Base-by-base conservation (phyloP, 2,888 invertebrate genomes). In the Acutogordius australiensis region DNA sequence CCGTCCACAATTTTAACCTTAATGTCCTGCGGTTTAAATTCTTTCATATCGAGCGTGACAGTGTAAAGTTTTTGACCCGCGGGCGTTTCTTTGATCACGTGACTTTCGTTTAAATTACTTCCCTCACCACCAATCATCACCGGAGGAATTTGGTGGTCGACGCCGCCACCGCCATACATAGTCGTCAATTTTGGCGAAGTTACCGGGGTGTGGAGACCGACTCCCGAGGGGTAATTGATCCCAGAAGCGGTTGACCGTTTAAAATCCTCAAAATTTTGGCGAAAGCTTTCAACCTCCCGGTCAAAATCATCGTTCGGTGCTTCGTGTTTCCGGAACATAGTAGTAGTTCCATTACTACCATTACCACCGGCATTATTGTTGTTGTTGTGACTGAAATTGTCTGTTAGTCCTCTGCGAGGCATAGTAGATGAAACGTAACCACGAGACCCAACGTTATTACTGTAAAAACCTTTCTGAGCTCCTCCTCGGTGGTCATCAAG, bases 1-100 rank as follows among this genome's bases (percentile, higher is more conserved):
- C 51, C 51, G 13, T 57, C 58, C 30, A 57, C 28, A 27, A 57
- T 26, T 57, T 57, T 57, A 30, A 57, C 58, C 8, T 29, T 27
- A 18, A 57, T 57, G 23, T 57, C 58, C 4, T 27, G 58, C 2
- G 30, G 28, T 23, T 4, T n/a, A 23, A 57, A 57, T 8, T 57
- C 58, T n/a, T 30, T 28, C 58, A 30, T 30, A 29, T 57, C 29
- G 18, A 57, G 29, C 4, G 58, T 57, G 18, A 57, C 58, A 2
- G 4, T 28, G 26, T 29, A 57, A 4, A 29, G 28, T 23, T 57
- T 57, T 4, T 23, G 28, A 8, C 58, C 58, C 4, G 8, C 8
- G 13, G 28, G 4, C 28, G 18, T 51, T 23, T 8, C 51, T 23
- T n/a, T 26, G 23, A 51, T 23, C 4, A 4, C 4, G 37, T 37